phyloP scores from a whole-genome alignment of 2,888 invertebrate genomes.

The Dioctria rufipes region DNA sequence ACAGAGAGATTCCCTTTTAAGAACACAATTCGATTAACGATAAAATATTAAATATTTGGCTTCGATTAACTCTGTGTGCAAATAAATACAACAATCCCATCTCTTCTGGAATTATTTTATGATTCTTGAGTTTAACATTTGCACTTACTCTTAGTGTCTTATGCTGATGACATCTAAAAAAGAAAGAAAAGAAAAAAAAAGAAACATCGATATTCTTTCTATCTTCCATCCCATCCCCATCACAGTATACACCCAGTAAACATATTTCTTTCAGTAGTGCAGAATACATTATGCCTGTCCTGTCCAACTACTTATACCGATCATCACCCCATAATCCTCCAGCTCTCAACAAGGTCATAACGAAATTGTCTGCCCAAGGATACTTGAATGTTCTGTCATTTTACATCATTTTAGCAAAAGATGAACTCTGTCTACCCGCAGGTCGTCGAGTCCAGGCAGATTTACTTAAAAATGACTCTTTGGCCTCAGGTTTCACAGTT shows the following conservation, averaged over 20 bases:
- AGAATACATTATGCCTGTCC: not conserved
- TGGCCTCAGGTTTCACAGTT: slow-evolving; percentile 5
- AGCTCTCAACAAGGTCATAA: slow-evolving; percentile 16
- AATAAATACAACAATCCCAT: too few relatives aligned
- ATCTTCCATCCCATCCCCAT: not conserved
- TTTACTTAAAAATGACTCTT: not conserved
- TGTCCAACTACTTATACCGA: not conserved
- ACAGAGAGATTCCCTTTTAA: too few relatives aligned
- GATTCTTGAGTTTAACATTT: too few relatives aligned
- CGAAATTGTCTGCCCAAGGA: slow-evolving; percentile 1
- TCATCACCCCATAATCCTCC: not conserved
- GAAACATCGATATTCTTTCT: too few relatives aligned
- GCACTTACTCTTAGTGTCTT: too few relatives aligned
- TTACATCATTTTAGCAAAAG: slow-evolving; percentile 7
- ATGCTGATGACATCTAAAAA: not conserved
- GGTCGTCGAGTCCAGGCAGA: not conserved
- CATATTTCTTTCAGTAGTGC: not conserved
- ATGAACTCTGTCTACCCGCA: not conserved
- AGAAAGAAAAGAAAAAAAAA: not conserved
- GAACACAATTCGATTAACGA: too few relatives aligned
- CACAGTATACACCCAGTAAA: not conserved
- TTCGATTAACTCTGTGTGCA: too few relatives aligned
- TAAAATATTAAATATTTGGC: too few relatives aligned
- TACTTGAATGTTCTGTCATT: slow-evolving; percentile 8
- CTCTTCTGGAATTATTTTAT: too few relatives aligned